These are phyloP conservation scores for Echinometra lucunter DNA, from an alignment of 53 echinoderm and acorn worm genomes.

Conservation along the genomic window DNA sequence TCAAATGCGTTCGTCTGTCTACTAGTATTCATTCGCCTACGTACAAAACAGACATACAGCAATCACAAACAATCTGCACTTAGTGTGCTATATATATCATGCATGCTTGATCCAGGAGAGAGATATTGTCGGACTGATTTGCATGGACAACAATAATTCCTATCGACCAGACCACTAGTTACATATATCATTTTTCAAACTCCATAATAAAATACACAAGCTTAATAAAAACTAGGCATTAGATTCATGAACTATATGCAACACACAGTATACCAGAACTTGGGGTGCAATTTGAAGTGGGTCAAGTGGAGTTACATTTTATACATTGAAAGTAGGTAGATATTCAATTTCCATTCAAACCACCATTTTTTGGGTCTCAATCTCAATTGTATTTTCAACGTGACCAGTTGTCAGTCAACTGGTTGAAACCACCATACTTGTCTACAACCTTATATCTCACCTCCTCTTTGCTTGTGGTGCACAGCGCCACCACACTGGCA, in stretches of 20 bases:
- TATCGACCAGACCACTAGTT: too few species aligned
- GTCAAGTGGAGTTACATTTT: background rate
- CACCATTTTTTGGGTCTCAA: background rate
- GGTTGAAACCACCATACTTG: too few species aligned
- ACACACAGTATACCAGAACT: background rate
- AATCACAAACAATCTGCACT: too few species aligned
- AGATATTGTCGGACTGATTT: too few species aligned
- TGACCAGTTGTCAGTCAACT: background rate
- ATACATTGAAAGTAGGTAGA: background rate
- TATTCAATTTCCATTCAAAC: background rate
- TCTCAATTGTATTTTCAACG: background rate
- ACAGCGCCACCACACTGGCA: slow-evolving; percentile 83
- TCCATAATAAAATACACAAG: background rate
- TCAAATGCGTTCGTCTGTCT: too few species aligned
- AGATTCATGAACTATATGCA: background rate
- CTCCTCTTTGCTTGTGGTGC: slow-evolving; percentile 67
- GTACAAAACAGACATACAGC: too few species aligned
- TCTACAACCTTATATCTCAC: slow-evolving; percentile 26
- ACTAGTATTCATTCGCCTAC: too few species aligned
- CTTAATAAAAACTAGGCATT: background rate
- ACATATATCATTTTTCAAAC: background rate
- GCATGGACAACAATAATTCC: too few species aligned
- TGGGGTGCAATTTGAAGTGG: background rate
- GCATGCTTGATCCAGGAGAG: too few species aligned
- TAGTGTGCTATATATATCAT: too few species aligned